Conservation (phyloP, 2,888 invertebrate genomes). For the Cheilosia soror region DNA sequence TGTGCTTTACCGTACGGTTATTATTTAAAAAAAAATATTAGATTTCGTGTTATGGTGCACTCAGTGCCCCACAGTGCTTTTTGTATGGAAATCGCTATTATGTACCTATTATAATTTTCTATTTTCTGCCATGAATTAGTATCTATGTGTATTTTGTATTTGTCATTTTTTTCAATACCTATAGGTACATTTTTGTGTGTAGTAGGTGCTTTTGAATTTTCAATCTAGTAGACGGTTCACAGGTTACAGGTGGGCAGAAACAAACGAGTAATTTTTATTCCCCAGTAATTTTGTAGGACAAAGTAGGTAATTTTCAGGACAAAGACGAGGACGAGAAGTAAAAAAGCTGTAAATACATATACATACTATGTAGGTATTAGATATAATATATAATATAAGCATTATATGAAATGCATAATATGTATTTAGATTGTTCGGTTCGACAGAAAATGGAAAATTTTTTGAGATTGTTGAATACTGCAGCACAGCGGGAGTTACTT, state of each 20-base stretch:
- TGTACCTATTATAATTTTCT: neutral
- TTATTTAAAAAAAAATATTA: neutral
- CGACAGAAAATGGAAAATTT: neutral
- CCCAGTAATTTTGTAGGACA: neutral
- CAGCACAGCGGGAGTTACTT: neutral
- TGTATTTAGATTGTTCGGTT: neutral
- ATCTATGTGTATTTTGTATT: neutral
- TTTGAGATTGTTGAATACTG: constrained; percentile 6
- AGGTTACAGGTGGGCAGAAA: neutral
- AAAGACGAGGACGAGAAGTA: neutral
- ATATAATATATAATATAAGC: too few species aligned
- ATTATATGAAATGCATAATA: neutral
- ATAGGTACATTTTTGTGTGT: neutral
- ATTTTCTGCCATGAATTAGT: neutral
- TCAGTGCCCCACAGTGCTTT: neutral
- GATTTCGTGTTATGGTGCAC: constrained; percentile 1
- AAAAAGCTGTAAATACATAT: neutral
- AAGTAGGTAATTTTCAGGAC: neutral
- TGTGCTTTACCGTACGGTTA: neutral
- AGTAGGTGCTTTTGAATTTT: neutral
- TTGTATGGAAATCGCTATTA: neutral
- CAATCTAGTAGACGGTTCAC: neutral
- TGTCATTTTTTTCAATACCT: neutral
- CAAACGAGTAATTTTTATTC: neutral
- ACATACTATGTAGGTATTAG: neutral